Conservation (phyloP, 2,113 vertebrate species). For the Calidris pygmaea region DNA sequence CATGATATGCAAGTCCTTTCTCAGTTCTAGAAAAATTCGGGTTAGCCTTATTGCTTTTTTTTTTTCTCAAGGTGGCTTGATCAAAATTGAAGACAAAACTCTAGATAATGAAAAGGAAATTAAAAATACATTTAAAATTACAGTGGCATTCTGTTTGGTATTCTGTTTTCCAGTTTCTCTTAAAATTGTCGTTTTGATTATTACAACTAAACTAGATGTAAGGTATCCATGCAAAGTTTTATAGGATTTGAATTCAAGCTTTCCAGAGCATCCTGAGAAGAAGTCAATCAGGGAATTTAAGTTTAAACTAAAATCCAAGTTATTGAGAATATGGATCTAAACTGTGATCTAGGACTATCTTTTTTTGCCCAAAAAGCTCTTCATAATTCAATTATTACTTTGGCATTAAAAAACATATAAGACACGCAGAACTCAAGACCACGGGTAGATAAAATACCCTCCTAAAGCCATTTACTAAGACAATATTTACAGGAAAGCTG, state of each 20-base stretch:
- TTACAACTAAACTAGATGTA: not conserved
- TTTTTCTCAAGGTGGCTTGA: not conserved
- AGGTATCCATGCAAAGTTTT: not conserved
- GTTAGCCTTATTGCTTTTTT: not conserved
- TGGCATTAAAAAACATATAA: not conserved
- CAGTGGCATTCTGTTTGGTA: not conserved
- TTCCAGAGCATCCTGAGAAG: not conserved
- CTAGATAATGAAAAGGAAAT: not conserved
- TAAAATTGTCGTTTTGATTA: not conserved
- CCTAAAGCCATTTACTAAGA: not conserved
- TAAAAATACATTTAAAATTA: not conserved
- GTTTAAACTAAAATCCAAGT: not conserved
- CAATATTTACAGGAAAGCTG: not conserved
- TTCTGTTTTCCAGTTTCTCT: not conserved
- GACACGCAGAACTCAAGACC: not conserved
- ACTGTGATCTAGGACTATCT: not conserved
- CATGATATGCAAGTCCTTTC: not conserved
- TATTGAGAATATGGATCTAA: not conserved
- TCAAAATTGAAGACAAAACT: not conserved
- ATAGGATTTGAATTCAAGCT: not conserved
- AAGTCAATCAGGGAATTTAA: not conserved
- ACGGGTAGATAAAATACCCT: not conserved
- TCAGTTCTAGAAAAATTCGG: not conserved
- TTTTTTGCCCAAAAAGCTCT: fast-evolving
- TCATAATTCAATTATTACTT: not conserved